A percentile compares a stretch with the other conserved stretches of the same genome.
phyloP scores from a whole-genome alignment of 2,797 vertebrate species.

The Onychomys leucogaster region DNA sequence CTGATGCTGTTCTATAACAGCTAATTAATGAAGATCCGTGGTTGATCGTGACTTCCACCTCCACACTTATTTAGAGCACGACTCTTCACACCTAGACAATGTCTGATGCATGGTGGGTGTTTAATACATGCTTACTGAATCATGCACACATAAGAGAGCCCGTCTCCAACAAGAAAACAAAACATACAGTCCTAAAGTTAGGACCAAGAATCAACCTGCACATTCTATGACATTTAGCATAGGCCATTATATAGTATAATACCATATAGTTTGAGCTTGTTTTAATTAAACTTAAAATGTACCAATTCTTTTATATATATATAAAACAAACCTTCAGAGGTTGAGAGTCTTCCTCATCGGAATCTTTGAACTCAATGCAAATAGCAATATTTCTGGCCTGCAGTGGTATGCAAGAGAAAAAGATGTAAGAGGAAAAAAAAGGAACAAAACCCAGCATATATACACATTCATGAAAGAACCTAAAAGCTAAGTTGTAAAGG shows the following conservation, averaged over 20 bases:
- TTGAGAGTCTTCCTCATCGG: constrained; percentile 94
- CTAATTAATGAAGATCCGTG: neutral
- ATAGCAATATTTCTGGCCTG: constrained; percentile 98
- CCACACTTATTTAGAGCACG: neutral
- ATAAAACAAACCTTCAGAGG: constrained; percentile 92
- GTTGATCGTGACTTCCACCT: neutral
- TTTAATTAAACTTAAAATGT: constrained; percentile 43
- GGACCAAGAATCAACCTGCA: neutral
- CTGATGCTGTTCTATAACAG: neutral
- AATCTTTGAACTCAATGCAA: constrained; percentile 97
- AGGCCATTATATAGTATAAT: neutral
- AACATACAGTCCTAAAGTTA: neutral
- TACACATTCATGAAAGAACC: neutral
- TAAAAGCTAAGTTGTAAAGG: neutral
- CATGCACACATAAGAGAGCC: neutral
- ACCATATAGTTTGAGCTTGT: neutral
- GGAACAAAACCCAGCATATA: neutral
- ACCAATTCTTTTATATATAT: neutral
- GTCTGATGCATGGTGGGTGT: neutral
- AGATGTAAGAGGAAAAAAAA: neutral
- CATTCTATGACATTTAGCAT: neutral
- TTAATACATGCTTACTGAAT: neutral
- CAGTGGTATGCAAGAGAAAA: constrained; percentile 65
- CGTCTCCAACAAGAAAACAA: constrained; percentile 11
- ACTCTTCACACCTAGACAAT: neutral